A percentile compares a stretch with the other conserved stretches of the same genome.
Evolutionary conservation across 2,888 invertebrate species (phyloP).

Genomic region (Heliothis peltigera): DNA sequence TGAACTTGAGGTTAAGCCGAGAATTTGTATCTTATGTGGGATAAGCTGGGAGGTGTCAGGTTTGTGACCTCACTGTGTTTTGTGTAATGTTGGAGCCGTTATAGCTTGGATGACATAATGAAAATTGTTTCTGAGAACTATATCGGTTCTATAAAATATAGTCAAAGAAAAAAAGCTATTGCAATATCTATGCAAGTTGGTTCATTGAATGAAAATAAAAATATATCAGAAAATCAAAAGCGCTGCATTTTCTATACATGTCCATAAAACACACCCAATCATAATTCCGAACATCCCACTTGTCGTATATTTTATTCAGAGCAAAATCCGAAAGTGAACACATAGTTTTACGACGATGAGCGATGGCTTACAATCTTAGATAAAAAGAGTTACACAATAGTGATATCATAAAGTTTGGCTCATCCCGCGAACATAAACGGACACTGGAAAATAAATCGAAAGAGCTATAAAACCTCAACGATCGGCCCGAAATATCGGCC

Average conservation of each 20-base stretch:
- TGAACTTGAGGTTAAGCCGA: slow-evolving; percentile 43
- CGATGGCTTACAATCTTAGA: slow-evolving; percentile 58
- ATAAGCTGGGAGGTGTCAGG: slow-evolving; percentile 23
- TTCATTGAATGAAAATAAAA: slow-evolving; percentile 24
- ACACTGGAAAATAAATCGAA: slow-evolving; percentile 70
- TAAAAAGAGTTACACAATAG: slow-evolving; percentile 64
- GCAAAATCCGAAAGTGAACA: slow-evolving; percentile 45
- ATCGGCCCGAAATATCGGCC: slow-evolving; percentile 73
- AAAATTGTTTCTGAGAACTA: no score
- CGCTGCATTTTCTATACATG: slow-evolving; percentile 7
- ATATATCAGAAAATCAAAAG: not conserved
- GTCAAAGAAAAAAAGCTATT: not conserved
- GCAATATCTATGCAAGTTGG: slow-evolving; percentile 9
- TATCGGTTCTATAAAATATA: not conserved
- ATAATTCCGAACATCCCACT: slow-evolving; percentile 45
- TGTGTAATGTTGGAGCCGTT: not conserved
- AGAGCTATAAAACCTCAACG: slow-evolving; percentile 72
- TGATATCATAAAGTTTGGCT: slow-evolving; percentile 60
- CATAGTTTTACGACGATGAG: slow-evolving; percentile 49
- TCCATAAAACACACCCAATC: slow-evolving; percentile 53
- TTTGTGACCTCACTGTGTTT: slow-evolving; percentile 16
- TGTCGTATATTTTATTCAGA: slow-evolving; percentile 53
- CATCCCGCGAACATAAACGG: slow-evolving; percentile 64
- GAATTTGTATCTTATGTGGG: slow-evolving; percentile 29
- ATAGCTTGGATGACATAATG: not conserved